These are phyloP conservation scores for Drosophila ogumai DNA, from an alignment of 1,140 invertebrate species.

Conservation along the genomic window DNA sequence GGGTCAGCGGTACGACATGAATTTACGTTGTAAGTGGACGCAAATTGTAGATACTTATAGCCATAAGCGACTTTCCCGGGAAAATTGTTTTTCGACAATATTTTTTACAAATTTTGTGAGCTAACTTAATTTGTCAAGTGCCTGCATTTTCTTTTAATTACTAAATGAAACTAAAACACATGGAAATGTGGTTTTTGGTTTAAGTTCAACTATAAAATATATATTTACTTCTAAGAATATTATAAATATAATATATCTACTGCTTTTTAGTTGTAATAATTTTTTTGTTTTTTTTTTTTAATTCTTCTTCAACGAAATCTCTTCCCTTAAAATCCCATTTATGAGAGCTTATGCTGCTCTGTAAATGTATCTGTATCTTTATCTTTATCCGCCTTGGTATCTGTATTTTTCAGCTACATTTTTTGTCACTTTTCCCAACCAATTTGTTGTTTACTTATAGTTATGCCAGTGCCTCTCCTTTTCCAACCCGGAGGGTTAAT, in stretches of 20 bases:
- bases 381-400: background rate
- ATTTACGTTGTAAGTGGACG: conserved; percentile 42
- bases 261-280: background rate
- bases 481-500: conserved; percentile 19
- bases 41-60: conserved; percentile 18
- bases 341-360: background rate
- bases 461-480: background rate
- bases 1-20: conserved; percentile 47
- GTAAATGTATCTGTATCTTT: background rate
- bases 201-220: background rate
- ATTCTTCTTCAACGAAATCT: background rate
- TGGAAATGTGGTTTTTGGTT: background rate
- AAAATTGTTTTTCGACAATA: conserved; percentile 6
- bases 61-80: background rate
- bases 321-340: background rate
- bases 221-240: background rate
- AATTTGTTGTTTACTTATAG: conserved; percentile 24
- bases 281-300: background rate
- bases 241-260: background rate
- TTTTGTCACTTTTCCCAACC: background rate
- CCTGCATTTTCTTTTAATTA: background rate
- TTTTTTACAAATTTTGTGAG: background rate
- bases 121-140: no score
- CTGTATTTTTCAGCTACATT: background rate
- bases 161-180: background rate